Evolutionary conservation across 2,113 vertebrate species (phyloP).

Genomic region (Zosterops pallidus): DNA sequence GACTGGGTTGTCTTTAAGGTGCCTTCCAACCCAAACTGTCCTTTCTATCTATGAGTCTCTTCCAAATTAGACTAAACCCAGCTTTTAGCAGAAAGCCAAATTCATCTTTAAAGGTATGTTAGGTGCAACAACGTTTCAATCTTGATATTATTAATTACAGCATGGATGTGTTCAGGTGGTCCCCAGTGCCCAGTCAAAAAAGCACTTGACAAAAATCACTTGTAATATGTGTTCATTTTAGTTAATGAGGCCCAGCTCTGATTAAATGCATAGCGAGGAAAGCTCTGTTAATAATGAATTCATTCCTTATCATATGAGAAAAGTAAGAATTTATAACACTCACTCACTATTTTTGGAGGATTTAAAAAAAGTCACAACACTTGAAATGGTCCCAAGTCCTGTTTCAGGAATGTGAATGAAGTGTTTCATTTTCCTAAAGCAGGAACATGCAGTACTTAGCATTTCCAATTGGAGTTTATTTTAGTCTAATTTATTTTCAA

Average conservation of each 20-base stretch:
- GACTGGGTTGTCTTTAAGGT: neutral
- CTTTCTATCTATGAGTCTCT: neutral
- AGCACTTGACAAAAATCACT: neutral
- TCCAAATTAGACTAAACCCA: neutral
- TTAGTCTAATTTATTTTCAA: conserved; percentile 71
- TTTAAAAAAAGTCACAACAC: conserved; percentile 51
- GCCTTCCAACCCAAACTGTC: neutral
- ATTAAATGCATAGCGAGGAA: neutral
- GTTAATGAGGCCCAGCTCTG: neutral
- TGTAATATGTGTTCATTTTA: neutral
- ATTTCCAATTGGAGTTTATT: conserved; percentile 68
- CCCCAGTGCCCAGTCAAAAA: neutral
- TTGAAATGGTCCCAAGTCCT: conserved; percentile 58
- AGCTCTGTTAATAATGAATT: neutral
- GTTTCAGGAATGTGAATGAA: conserved; percentile 59
- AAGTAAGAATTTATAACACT: conserved; percentile 14
- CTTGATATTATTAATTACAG: neutral
- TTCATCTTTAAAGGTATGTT: neutral
- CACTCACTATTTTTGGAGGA: conserved; percentile 41
- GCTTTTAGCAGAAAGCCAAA: neutral
- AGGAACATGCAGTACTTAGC: conserved; percentile 68
- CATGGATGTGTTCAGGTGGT: neutral
- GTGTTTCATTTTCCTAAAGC: conserved; percentile 61
- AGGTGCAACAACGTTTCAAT: neutral
- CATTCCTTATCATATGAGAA: neutral